Evolutionary conservation across 1,140 invertebrate genomes (phyloP).

Genomic region (Fopius arisanus): DNA sequence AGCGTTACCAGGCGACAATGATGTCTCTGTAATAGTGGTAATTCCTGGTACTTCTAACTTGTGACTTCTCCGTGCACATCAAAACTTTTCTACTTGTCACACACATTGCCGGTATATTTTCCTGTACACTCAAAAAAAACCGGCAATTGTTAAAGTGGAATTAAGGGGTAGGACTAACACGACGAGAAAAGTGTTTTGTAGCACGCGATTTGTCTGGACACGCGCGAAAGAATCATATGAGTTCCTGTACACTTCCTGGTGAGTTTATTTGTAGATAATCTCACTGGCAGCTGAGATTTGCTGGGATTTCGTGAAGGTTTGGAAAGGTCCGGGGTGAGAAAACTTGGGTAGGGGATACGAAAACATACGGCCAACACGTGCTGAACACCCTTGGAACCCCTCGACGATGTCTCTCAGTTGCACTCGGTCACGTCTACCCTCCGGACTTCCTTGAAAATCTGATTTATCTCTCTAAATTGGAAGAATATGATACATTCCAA

Average conservation of each 20-base stretch:
- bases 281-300: constrained; percentile 24
- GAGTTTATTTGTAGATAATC: constrained; percentile 16
- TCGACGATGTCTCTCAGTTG: constrained; percentile 1
- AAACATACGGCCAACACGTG: constrained; percentile 59
- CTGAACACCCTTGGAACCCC: constrained; percentile 28
- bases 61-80: background rate
- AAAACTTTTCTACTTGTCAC: constrained; percentile 28
- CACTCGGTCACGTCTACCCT: background rate
- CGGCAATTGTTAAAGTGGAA: background rate
- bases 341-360: constrained; percentile 19
- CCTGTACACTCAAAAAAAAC: background rate
- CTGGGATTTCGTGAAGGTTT: constrained; percentile 12
- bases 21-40: constrained; percentile 51
- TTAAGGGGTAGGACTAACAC: background rate
- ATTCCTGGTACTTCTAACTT: background rate
- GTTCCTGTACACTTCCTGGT: background rate
- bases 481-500: background rate
- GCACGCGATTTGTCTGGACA: constrained; percentile 9
- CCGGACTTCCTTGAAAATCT: background rate
- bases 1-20: constrained; percentile 56
- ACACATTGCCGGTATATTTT: constrained; percentile 27
- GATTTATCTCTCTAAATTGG: background rate
- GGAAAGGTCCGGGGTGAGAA: constrained; percentile 25
- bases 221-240: constrained; percentile 19
- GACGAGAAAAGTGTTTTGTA: background rate